These are phyloP conservation scores for Sialis fuliginosa DNA, from an alignment of 2,888 invertebrate genomes.

Conservation along the genomic window DNA sequence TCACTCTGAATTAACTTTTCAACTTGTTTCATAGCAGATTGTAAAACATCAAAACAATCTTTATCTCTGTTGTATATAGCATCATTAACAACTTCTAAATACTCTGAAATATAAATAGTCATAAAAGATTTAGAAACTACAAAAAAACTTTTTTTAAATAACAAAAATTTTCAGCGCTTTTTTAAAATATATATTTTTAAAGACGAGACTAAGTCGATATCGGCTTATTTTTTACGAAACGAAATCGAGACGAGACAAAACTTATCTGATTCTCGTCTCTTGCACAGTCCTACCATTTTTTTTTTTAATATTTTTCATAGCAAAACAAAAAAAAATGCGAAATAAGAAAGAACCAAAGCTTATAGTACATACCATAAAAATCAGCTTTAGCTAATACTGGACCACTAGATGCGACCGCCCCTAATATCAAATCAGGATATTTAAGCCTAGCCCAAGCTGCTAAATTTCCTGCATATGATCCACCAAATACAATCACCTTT, in stretches of 20 bases:
- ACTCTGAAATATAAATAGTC: slow-evolving; percentile 27
- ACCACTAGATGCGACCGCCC: slow-evolving; percentile 39
- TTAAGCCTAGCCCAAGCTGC: slow-evolving; percentile 38
- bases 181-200: not conserved
- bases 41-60: slow-evolving; percentile 25
- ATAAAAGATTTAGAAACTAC: not conserved
- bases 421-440: slow-evolving; percentile 39
- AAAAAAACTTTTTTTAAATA: not conserved
- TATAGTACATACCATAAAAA: slow-evolving; percentile 32
- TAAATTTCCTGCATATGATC: slow-evolving; percentile 39
- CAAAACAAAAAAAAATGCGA: too few species aligned
- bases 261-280: too few species aligned
- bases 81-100: slow-evolving; percentile 31
- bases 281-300: too few species aligned
- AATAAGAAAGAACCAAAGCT: too few species aligned
- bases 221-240: too few species aligned
- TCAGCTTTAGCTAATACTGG: slow-evolving; percentile 37
- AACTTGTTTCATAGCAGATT: slow-evolving; percentile 22
- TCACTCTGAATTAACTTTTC: slow-evolving; percentile 17
- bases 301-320: too few species aligned
- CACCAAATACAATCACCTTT: slow-evolving; percentile 31
- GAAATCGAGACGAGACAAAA: too few species aligned
- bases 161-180: not conserved
- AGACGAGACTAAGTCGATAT: too few species aligned
- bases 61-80: slow-evolving; percentile 25